Evolutionary conservation across 2,113 vertebrate genomes (phyloP), one percentile per base, ranked within the genome.

Genomic region (Callithrix jacchus): DNA sequence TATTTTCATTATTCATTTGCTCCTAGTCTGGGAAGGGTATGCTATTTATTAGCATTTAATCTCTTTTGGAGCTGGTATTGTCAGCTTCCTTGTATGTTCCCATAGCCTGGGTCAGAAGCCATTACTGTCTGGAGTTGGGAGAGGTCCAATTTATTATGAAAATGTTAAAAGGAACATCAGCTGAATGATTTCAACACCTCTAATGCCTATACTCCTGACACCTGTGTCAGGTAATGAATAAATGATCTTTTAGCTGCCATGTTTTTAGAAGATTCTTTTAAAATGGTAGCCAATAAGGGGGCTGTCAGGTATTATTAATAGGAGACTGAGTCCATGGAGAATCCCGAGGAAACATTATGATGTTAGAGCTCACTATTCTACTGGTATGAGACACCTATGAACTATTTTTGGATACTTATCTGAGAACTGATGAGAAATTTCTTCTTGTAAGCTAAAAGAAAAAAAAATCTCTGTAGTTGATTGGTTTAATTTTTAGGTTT

Each of bases 401-500:
- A 56, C 71, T 96, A 47, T 96, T 96, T 94, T 85, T 91, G 64
- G 14, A 70, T 16, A 81, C 68, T 87, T 70, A 61, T 68, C 77
- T 97, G 87, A 94, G 32, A 92, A 89, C 89, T 6, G 17, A 87
- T 37, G 71, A 90, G 42, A 88, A 25, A 25, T 58, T 91, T 87
- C 71, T 83, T 88, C 76, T 93, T 66, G 8, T 76, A 93, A 70
- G 64, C 49, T 85, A 2, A 66, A 84, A 85, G 77, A 52, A 21
- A 45, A 30, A 30, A 37, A 68, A 49, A 12, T 0, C 52, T 87
- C 83, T 45, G 14, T 80, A 91, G 93, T 52, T 81, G 86, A 94
- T 14, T 82, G 45, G 52, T 71, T 95, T 89, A 88, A 54, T 91
- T 81, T 91, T 88, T 64, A 91, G 52, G 47, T 76, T 91, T 96